These are phyloP conservation scores for Alsophila aescularia DNA, from an alignment of 2,888 invertebrate species.

Conservation along the genomic window DNA sequence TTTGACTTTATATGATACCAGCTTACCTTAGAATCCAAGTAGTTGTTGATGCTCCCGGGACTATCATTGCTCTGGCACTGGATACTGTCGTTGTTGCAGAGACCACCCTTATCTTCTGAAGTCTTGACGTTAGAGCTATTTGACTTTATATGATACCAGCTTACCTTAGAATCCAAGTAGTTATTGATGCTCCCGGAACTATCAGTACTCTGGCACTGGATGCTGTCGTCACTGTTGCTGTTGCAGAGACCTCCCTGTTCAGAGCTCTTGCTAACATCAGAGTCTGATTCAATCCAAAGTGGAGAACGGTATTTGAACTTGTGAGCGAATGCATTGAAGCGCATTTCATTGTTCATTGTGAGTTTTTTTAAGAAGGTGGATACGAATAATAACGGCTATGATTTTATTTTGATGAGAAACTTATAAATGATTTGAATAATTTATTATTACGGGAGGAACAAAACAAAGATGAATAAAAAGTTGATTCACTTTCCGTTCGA, in stretches of 20 bases:
- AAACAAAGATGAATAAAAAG: too few relatives aligned
- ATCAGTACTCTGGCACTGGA: conserved; percentile 55
- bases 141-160: not conserved
- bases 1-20: not conserved
- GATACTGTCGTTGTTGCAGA: conserved; percentile 65
- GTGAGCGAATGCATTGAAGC: conserved; percentile 69
- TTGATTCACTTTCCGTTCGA: too few relatives aligned
- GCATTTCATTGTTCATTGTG: conserved; percentile 55
- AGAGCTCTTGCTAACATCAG: conserved; percentile 60
- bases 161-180: conserved; percentile 74
- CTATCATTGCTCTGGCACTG: conserved; percentile 58
- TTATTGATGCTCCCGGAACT: conserved; percentile 78
- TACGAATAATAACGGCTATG: not conserved
- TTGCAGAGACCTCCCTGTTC: conserved; percentile 52
- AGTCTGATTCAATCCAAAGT: conserved; percentile 79
- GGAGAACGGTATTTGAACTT: conserved; percentile 80
- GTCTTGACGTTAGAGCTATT: too few relatives aligned
- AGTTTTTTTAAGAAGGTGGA: not conserved
- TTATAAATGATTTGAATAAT: too few relatives aligned
- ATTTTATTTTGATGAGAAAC: too few relatives aligned
- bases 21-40: conserved; percentile 66
- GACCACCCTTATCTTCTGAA: conserved; percentile 39
- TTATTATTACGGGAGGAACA: too few relatives aligned
- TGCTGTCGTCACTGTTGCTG: conserved; percentile 69
- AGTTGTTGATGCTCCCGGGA: conserved; percentile 78